Conservation (phyloP, 2,888 invertebrate genomes). For the Candidula unifasciata region DNA sequence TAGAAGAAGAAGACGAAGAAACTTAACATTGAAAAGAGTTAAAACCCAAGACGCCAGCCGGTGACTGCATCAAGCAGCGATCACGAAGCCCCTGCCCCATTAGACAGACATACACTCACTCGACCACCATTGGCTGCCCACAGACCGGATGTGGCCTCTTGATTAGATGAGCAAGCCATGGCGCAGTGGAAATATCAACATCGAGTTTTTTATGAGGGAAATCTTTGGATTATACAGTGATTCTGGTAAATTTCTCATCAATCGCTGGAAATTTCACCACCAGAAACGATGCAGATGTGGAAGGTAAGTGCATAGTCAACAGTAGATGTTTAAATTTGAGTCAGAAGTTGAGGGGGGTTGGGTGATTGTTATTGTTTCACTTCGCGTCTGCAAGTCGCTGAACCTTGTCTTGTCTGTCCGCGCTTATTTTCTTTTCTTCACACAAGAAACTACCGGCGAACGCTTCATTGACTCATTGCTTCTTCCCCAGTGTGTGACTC, state of each 20-base stretch:
- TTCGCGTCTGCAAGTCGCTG: not conserved
- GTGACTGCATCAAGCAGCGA: no score
- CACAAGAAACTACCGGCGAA: no score
- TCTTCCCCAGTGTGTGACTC: slow-evolving; percentile 1
- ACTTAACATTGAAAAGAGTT: no score
- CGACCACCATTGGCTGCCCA: not conserved
- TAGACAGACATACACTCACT: not conserved
- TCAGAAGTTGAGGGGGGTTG: not conserved
- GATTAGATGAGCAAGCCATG: slow-evolving; percentile 15
- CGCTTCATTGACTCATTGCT: slow-evolving; percentile 19
- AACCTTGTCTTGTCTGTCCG: not conserved
- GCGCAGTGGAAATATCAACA: slow-evolving; percentile 7
- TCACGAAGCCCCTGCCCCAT: no score
- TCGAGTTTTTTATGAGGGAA: not conserved
- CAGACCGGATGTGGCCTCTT: slow-evolving; percentile 10
- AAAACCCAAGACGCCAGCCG: no score
- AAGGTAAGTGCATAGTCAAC: slow-evolving; percentile 11
- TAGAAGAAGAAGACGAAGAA: no score
- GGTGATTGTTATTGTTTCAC: not conserved
- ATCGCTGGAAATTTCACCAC: not conserved
- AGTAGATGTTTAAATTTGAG: not conserved
- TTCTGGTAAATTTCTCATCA: not conserved
- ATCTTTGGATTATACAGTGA: not conserved
- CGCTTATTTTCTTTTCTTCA: not conserved
- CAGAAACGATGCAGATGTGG: slow-evolving; percentile 11